Base-by-base conservation (phyloP, 2,888 invertebrate species). In the Ichneumoninae sp. region DNA sequence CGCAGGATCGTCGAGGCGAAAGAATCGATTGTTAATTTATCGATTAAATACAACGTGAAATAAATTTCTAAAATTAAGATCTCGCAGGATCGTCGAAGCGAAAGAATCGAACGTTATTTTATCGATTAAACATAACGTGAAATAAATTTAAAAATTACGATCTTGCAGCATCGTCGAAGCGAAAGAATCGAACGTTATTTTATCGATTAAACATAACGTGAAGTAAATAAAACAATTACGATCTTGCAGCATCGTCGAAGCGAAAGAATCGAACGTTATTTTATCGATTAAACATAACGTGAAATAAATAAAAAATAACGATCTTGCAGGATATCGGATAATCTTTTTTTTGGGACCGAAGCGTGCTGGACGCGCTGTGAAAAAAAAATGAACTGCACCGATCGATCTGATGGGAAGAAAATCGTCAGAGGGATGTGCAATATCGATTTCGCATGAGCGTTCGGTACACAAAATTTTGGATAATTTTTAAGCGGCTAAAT, bases 281-380 rank as follows among this genome's bases (percentile, higher is more conserved):
- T 30, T 30, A 30, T 30, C 30, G 5, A 30, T 30, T 4, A 0
- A 30, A 30, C 1, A 30, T 5, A 30, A 30, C 30, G 30, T 30
- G 30, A 30, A 30, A 30, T 30, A 30, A 30, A 30, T 30, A 30
- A 1, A 30, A 30, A 4, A 30, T 30, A 4, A 30, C 2, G 30
- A 30, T 30, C 30, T 30, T 2, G 30, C 30, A 44, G 4, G 10
- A 40, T 40, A 2, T 40, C 40, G 40, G 2, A 40, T 40, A 40
- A 40, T 40, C 10, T 71, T 54, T 57, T 82, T 47, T 65, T 57
- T 30, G 4, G 26, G 22, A 22, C 26, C 26, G 13, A 30, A 52
- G 71, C 62, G 52, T 65, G 47, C 74, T 60, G 71, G 70, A 62
- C 65, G 30, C 60, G 76, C n/a, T 70, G 36, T 33, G 36, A 19